A percentile compares a stretch with the other conserved stretches of the same genome.
Conservation (phyloP, 2,888 invertebrate species). For the Euclidia mi region DNA sequence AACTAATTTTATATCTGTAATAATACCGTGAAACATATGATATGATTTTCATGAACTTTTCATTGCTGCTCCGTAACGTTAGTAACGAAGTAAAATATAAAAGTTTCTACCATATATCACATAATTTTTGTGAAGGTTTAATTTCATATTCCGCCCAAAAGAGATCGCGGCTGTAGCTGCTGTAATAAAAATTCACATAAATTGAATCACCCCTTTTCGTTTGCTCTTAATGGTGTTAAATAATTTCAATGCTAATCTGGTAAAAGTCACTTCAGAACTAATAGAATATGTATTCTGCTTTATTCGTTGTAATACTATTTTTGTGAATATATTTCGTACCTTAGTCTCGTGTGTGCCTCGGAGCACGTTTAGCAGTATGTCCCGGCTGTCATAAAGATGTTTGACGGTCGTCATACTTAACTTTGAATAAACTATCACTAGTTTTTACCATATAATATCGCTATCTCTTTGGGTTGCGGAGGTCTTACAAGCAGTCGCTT, state of each 20-base stretch:
- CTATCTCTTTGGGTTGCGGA: too few relatives aligned
- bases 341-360: too few relatives aligned
- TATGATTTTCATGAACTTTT: neutral
- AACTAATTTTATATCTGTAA: too few relatives aligned
- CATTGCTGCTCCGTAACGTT: neutral
- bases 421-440: too few relatives aligned
- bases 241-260: neutral
- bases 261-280: neutral
- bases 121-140: neutral
- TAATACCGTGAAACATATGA: neutral
- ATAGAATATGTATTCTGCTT: too few relatives aligned
- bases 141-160: neutral
- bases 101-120: neutral
- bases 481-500: too few relatives aligned
- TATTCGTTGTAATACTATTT: too few relatives aligned
- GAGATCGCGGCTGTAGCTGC: neutral
- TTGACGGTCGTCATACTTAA: too few relatives aligned
- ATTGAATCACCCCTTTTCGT: neutral
- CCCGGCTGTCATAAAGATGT: too few relatives aligned
- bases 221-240: neutral
- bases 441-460: too few relatives aligned
- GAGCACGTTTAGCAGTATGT: too few relatives aligned
- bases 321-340: too few relatives aligned
- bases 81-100: neutral
- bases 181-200: constrained; percentile 2